Evolutionary conservation across 2,888 invertebrate species (phyloP).

Genomic region (Papilio gigon): DNA sequence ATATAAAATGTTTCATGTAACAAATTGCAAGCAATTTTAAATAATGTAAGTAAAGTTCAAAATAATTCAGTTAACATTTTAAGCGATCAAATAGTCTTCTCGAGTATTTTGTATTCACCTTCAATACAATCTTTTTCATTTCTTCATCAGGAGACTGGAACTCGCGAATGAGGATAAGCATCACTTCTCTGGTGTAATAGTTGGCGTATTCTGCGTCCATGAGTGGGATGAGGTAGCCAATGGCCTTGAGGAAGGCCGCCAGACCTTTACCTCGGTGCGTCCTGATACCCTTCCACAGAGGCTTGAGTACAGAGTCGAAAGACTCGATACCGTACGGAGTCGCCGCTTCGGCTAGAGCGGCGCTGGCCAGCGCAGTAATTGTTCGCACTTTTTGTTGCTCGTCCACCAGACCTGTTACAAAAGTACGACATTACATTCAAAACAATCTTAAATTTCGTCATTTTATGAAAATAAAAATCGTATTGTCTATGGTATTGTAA

Average conservation of each 20-base stretch:
- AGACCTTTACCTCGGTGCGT: slow-evolving; percentile 95
- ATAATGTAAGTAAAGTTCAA: neutral
- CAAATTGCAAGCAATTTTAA: neutral
- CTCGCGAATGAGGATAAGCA: slow-evolving; percentile 98
- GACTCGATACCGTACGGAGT: slow-evolving; percentile 99
- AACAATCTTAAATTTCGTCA: no score
- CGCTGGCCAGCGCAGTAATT: slow-evolving; percentile 98
- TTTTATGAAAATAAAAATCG: neutral
- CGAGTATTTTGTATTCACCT: slow-evolving; percentile 78
- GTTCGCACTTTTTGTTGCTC: slow-evolving; percentile 99
- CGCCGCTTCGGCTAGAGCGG: slow-evolving; percentile 99
- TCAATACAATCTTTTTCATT: slow-evolving; percentile 99
- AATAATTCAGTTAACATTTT: neutral
- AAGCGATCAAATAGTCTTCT: neutral
- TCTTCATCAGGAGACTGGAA: slow-evolving; percentile 99
- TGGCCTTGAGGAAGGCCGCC: slow-evolving; percentile 99
- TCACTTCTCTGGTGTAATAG: slow-evolving; percentile 99
- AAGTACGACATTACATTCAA: no score
- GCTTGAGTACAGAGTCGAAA: slow-evolving; percentile 99
- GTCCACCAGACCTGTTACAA: slow-evolving; percentile 90
- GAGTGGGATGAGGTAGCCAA: slow-evolving; percentile 98
- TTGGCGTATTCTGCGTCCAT: slow-evolving; percentile 99
- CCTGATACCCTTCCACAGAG: slow-evolving; percentile 99
- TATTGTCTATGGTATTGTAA: no score
- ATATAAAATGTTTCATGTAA: neutral